phyloP scores from a whole-genome alignment of 2,888 invertebrate species.

The Coelinius sp. region DNA sequence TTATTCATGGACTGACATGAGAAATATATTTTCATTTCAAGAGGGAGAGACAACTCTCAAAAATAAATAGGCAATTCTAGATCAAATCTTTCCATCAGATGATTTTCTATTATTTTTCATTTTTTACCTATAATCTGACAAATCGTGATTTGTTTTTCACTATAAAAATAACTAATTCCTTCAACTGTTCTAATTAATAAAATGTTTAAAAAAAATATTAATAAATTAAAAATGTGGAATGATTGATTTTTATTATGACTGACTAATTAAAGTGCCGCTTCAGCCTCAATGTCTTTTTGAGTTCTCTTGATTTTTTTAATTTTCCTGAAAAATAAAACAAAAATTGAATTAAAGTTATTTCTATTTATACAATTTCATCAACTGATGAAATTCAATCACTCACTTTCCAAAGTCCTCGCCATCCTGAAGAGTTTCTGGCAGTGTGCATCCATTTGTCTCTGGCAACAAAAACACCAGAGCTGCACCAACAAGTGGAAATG shows the following conservation, averaged over 20 bases:
- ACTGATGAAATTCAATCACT: conserved; percentile 42
- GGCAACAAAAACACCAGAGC: conserved; percentile 80
- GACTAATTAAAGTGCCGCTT: conserved; percentile 53
- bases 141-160: too few relatives aligned
- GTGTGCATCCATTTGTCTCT: conserved; percentile 82
- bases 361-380: background rate
- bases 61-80: too few relatives aligned
- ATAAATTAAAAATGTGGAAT: conserved; percentile 55
- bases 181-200: background rate
- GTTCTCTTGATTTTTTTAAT: conserved; percentile 44
- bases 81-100: too few relatives aligned
- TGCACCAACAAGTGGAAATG: conserved; percentile 79
- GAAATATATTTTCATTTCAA: too few relatives aligned
- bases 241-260: conserved; percentile 47
- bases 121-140: too few relatives aligned
- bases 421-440: conserved; percentile 87
- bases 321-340: conserved; percentile 26
- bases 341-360: background rate
- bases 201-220: conserved; percentile 31
- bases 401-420: conserved; percentile 78
- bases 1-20: too few relatives aligned
- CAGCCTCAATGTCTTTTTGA: conserved; percentile 53
- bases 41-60: too few relatives aligned
- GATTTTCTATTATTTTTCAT: too few relatives aligned
- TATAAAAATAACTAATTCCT: too few relatives aligned